Percentiles rank a stretch among this genome's conserved stretches.
These are phyloP conservation scores for Monochamus saltuarius DNA, from an alignment of 1,140 invertebrate genomes.

Conservation along the genomic window DNA sequence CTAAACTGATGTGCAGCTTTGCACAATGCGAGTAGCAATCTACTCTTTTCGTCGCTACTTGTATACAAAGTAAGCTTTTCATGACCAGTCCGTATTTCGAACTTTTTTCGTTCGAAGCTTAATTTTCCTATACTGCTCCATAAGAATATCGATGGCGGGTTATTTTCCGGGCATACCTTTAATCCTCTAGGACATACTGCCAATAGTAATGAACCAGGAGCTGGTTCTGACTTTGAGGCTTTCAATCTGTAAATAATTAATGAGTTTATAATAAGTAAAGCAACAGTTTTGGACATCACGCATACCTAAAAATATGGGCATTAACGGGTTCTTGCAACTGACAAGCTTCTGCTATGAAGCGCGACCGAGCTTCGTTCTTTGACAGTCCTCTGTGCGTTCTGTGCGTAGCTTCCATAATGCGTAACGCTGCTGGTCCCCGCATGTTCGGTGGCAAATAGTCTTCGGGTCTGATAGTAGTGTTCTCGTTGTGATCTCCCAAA, in stretches of 20 bases:
- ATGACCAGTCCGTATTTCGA: conserved; percentile 88
- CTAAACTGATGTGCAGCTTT: conserved; percentile 92
- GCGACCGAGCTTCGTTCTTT: conserved; percentile 74
- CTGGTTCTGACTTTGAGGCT: conserved; percentile 76
- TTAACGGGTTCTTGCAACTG: conserved; percentile 84
- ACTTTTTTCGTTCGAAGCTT: conserved; percentile 95
- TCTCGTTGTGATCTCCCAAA: conserved; percentile 66
- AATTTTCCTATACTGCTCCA: conserved; percentile 94
- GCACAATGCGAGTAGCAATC: conserved; percentile 84
- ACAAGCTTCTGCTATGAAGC: conserved; percentile 88
- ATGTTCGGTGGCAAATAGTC: conserved; percentile 68
- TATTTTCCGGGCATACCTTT: conserved; percentile 74
- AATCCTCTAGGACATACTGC: conserved; percentile 85
- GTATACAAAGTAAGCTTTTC: conserved; percentile 88
- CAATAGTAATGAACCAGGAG: conserved; percentile 72
- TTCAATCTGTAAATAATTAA: conserved; percentile 69
- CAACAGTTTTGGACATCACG: neutral
- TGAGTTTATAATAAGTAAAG: too few relatives aligned
- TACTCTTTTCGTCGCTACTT: conserved; percentile 87
- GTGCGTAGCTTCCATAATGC: conserved; percentile 62
- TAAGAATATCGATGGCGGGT: conserved; percentile 72
- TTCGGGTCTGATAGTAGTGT: conserved; percentile 75
- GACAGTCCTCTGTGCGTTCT: conserved; percentile 68
- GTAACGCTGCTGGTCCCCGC: conserved; percentile 63
- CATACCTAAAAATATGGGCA: conserved; percentile 76